These are phyloP conservation scores for Pseudorectes ferrugineus DNA, from an alignment of 2,113 vertebrate species.

Conservation along the genomic window DNA sequence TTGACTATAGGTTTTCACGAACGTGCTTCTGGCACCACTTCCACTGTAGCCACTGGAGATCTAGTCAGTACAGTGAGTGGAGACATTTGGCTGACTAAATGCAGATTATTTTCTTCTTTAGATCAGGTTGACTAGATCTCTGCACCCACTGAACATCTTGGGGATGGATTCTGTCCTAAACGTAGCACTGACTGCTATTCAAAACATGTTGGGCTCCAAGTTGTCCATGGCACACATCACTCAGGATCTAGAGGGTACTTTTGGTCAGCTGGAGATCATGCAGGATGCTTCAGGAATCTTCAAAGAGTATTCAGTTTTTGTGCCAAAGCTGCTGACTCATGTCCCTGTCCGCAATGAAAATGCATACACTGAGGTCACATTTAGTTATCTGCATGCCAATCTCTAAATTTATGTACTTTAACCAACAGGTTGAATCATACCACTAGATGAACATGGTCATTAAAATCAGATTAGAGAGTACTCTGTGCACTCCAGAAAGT, in stretches of 20 bases:
- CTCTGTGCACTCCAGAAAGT: not conserved
- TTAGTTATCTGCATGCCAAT: not conserved
- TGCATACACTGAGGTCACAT: not conserved
- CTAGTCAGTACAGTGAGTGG: not conserved
- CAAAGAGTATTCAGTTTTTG: not conserved
- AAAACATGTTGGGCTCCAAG: accelerated
- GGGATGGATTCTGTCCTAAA: not conserved
- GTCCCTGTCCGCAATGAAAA: accelerated
- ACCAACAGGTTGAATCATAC: not conserved
- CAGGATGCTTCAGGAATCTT: not conserved
- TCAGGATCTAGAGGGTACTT: not conserved
- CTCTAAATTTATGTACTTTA: not conserved
- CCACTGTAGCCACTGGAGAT: not conserved
- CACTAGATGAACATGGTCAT: not conserved
- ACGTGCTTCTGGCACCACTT: not conserved
- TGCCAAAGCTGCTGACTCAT: not conserved
- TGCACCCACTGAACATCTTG: not conserved
- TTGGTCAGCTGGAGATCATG: not conserved
- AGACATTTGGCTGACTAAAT: not conserved
- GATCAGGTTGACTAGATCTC: not conserved
- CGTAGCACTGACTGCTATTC: accelerated
- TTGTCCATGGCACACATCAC: not conserved
- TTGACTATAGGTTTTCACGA: not conserved
- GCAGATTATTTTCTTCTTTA: not conserved
- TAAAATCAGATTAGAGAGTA: not conserved